A percentile compares a stretch with the other conserved stretches of the same genome.
These are phyloP conservation scores for Drosophila rufa DNA, from an alignment of 1,140 invertebrate species.

Conservation along the genomic window DNA sequence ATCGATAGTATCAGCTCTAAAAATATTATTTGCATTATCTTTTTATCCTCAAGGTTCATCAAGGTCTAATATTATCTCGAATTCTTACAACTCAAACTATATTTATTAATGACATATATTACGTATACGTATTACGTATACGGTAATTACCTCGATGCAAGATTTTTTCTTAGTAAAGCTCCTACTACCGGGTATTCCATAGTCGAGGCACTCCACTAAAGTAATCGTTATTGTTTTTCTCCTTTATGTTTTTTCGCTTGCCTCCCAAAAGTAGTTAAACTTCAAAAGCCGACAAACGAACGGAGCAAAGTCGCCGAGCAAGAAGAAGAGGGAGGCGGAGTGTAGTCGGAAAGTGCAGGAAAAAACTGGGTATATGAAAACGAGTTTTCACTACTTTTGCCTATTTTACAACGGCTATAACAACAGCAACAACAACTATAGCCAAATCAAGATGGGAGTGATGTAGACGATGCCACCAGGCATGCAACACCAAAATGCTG, in stretches of 20 bases:
- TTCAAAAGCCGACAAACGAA: conserved; percentile 72
- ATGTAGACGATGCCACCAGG: conserved; percentile 32
- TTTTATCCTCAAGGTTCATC: too few species aligned
- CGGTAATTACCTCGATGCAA: too few species aligned
- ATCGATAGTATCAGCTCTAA: too few species aligned
- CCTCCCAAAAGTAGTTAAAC: conserved; percentile 80
- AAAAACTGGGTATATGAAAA: conserved; percentile 54
- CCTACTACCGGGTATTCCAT: background rate
- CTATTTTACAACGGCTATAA: conserved; percentile 68
- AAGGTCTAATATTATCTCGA: too few species aligned
- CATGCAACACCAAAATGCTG: conserved; percentile 47
- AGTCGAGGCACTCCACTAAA: background rate
- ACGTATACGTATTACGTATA: too few species aligned
- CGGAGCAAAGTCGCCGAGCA: conserved; percentile 33
- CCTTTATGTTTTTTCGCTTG: conserved; percentile 23
- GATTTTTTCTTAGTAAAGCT: too few species aligned
- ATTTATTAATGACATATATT: too few species aligned
- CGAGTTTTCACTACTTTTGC: conserved; percentile 82
- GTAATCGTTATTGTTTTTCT: conserved; percentile 9
- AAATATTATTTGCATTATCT: too few species aligned
- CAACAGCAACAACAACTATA: conserved; percentile 28
- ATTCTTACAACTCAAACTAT: too few species aligned
- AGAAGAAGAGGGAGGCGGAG: conserved; percentile 13
- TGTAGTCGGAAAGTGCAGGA: conserved; percentile 7
- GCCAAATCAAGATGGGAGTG: conserved; percentile 45